Base-by-base conservation (phyloP, 2,888 invertebrate species). In the Calameuta filiformis region DNA sequence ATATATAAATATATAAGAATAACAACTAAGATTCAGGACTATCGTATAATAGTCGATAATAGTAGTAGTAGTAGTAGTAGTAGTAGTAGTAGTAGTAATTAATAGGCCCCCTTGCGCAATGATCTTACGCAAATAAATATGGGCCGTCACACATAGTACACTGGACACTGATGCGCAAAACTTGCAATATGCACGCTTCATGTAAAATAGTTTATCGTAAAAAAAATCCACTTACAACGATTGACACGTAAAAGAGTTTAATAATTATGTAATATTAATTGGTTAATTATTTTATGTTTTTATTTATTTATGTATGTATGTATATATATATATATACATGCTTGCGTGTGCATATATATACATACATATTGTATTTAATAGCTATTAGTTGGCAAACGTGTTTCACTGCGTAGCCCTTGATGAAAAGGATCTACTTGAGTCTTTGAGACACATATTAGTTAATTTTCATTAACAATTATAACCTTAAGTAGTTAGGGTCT, bases 1-100 rank as follows among this genome's bases (percentile, higher is more conserved):
- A 89, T 88, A 90, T 89, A 90, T 89, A 89, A 88, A 89, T 88
- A 89, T 88, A 89, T 83, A 87, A 86, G 85, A 87, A 87, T 87
- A 90, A 90, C 88, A 90, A 90, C 87, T 89, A 90, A 90, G 87
- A 86, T 89, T 83, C 86, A 82, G 86, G 88, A 87, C 84, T 87
- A 87, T 87, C 83, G 79, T 84, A 82, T 85, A 82, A 85, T 88
- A 87, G 85, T 87, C 83, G 82, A 85, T 87, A 86, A 81, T 84
- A 81, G 80, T 83, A 79, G 79, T 88, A 35, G 35, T 35, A 34
- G 34, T 34, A 86, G 83, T 87, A 86, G 35, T 35, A 86, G 81
- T 84, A 81, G 81, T 83, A 79, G 79, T 88, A 33, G 33, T 33
- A 33, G 33, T 33, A 86, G 83, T 87, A 86, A 85, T 85, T 80